Evolutionary conservation across 2,888 invertebrate genomes (phyloP), one percentile per base, ranked within the genome.

Genomic region (Alsophila aescularia): DNA sequence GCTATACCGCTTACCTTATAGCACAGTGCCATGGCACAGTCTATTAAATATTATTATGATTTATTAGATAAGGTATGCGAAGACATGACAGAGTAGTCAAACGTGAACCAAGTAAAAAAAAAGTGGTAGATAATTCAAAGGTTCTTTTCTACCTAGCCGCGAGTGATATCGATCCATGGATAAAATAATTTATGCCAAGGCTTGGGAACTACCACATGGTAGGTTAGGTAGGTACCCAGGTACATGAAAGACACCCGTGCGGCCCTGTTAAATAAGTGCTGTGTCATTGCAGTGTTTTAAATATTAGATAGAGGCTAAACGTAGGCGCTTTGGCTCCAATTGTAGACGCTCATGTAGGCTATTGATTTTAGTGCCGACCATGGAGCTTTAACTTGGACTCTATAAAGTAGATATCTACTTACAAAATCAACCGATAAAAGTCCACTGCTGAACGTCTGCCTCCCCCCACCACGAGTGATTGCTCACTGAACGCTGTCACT

Each of bases 241-340:
- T 48, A 27, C 35, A 35, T 48, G 9, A 27, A 45, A 41, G 50
- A 24, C 41, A 24, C 8, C 15, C 27, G 16, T 32, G 27, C 15
- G 43, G 43, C 31, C 39, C 39, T 37, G 34, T 37, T 21, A 37
- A 24, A 43, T 49, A 54, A 49, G 42, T 36, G 35, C n/a, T 42
- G 49, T 50, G 41, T 51, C 55, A 45, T 21, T 56, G 45, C 50
- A 40, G 50, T 45, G 40, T 44, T 49, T 50, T 51, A 41, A 56
- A 56, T 51, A 56, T 31, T 56, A 32, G 13, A 56, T 56, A 18
- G 8, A 21, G 36, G 31, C 32, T 51, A 51, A 51, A 47, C 45
- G 55, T 44, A n/a, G n/a, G n/a, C n/a, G n/a, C n/a, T n/a, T n/a
- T n/a, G 24, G 31, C 29, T 2, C 32, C 39, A 40, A 41, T 55